phyloP scores from a whole-genome alignment of 2,113 vertebrate species.

The Girardinichthys multiradiatus region DNA sequence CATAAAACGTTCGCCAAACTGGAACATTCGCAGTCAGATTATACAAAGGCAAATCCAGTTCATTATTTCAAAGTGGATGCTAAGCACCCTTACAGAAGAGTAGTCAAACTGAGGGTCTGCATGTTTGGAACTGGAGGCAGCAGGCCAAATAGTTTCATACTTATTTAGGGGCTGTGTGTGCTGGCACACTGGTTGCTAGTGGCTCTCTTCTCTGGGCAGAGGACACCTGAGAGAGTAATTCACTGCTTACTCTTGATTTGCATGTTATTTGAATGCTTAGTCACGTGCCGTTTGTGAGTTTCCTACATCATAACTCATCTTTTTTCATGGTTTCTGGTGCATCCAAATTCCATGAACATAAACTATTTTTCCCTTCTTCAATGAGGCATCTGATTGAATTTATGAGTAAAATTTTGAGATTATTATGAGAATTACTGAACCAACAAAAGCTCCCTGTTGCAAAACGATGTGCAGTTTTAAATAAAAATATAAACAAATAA shows the following conservation, averaged over 20 bases:
- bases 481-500: slow-evolving; percentile 25
- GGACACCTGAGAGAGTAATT: slow-evolving; percentile 61
- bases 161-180: slow-evolving; percentile 53
- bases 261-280: slow-evolving; percentile 52
- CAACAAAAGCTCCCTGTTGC: background rate
- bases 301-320: slow-evolving; percentile 40
- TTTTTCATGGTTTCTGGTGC: slow-evolving; percentile 11
- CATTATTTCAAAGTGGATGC: slow-evolving; percentile 66
- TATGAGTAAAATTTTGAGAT: slow-evolving; percentile 34
- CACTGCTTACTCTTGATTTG: slow-evolving; percentile 64
- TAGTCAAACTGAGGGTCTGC: slow-evolving; percentile 54
- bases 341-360: slow-evolving; percentile 12
- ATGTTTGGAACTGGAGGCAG: slow-evolving; percentile 68
- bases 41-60: slow-evolving; percentile 60
- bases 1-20: slow-evolving; percentile 31
- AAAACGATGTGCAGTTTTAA: slow-evolving; percentile 7
- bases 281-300: slow-evolving; percentile 41
- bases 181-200: slow-evolving; percentile 49
- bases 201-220: slow-evolving; percentile 60
- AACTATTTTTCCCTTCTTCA: slow-evolving; percentile 34
- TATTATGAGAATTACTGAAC: slow-evolving; percentile 22
- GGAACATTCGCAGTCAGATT: slow-evolving; percentile 45
- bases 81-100: slow-evolving; percentile 60
- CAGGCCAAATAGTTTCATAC: slow-evolving; percentile 71
- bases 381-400: slow-evolving; percentile 48